Conservation (phyloP, 2,888 invertebrate species). For the Halocaridina rubra region DNA sequence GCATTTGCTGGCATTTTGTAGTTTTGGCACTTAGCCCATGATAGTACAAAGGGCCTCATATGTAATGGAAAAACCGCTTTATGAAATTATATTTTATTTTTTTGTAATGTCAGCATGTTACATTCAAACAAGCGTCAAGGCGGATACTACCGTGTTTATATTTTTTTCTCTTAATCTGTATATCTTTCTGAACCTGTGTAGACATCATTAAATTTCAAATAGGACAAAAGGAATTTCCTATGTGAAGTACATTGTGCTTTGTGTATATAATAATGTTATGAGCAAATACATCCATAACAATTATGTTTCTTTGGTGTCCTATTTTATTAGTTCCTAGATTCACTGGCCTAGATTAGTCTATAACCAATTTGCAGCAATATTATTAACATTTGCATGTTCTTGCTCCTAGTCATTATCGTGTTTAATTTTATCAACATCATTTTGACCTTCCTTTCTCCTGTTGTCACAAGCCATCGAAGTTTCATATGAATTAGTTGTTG, state of each 20-base stretch:
- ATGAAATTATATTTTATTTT: no score
- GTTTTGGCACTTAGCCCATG: no score
- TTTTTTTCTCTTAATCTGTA: no score
- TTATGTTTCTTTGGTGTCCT: background rate
- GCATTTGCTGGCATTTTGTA: no score
- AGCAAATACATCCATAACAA: constrained; percentile 49
- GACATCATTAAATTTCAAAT: constrained; percentile 21
- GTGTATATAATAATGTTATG: constrained; percentile 57
- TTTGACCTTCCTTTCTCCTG: background rate
- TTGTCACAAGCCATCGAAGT: background rate
- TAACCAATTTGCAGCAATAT: background rate
- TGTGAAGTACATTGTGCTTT: constrained; percentile 41
- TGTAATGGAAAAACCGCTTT: no score
- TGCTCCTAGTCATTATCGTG: background rate
- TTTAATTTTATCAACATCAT: background rate
- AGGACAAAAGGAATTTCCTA: constrained; percentile 35
- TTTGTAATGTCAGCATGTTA: no score
- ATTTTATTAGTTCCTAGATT: background rate
- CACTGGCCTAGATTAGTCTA: background rate
- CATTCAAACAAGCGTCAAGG: no score
- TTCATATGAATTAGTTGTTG: no score
- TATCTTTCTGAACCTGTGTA: constrained; percentile 27
- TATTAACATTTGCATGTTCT: background rate
- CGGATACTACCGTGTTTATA: no score
- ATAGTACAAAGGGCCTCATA: no score